Base-by-base conservation (phyloP, 2,888 invertebrate genomes). In the Lasiommata megera region DNA sequence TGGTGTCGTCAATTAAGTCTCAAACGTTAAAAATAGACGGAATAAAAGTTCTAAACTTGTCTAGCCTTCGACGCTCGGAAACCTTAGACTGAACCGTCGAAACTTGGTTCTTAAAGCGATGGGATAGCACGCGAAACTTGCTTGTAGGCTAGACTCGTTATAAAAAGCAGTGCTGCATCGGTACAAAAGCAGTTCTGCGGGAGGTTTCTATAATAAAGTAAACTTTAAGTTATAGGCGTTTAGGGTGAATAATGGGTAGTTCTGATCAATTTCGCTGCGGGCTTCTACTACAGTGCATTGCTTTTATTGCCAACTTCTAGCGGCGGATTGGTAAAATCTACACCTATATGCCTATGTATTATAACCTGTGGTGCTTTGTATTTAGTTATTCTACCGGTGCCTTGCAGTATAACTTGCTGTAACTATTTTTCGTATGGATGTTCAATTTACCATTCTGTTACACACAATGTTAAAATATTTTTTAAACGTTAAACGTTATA, bases 1-100 rank as follows among this genome's bases (percentile, higher is more conserved):
- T 69, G 69, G 67, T 69, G 68, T 70, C 72, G 71, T 70, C 74
- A 76, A 80, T 79, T 74, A 74, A 71, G 73, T 72, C 68, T 68
- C 69, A 74, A 71, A 67, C 72, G 67, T 72, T 70, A 74, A 75
- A 77, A 72, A 76, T 69, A 74, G 65, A 70, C 62, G 65, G 72
- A 73, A 72, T 68, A 73, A 72, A 73, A 68, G 64, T 63, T 70
- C 60, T 66, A 72, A 71, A 73, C 74, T 71, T 73, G 76, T 75
- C 67, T 65, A 66, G 74, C 82, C 73, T 59, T 41, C 40, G 31
- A 18, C 74, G 63, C 64, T 71, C 67, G 66, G 67, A 79, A 79
- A 79, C 76, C 72, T 72, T 78, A 82, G 76, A 78, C 76, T 63
- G 58, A 50, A 62, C 47, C 52, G 58, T 60, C 29, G 47, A 50